Conservation (phyloP, 2,797 vertebrate species). For the Sitta carolinensis region DNA sequence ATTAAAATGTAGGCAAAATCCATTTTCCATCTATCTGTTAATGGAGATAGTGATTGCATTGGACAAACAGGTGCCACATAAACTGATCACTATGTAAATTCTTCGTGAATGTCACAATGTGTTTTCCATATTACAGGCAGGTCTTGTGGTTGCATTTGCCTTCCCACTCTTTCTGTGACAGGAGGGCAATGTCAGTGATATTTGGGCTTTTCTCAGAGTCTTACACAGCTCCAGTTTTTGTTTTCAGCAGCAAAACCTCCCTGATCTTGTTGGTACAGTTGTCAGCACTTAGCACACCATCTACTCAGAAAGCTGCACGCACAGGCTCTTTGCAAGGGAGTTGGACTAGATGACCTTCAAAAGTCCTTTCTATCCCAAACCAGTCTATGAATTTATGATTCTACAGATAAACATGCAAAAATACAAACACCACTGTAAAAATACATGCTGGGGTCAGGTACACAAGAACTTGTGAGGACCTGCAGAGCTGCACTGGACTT, state of each 20-base stretch:
- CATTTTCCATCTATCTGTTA: neutral
- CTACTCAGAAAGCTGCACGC: neutral
- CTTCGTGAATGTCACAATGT: neutral
- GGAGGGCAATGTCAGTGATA: neutral
- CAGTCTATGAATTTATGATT: neutral
- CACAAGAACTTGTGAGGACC: accelerated
- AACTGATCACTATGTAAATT: constrained; percentile 12
- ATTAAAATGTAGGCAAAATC: neutral
- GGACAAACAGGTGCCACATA: neutral
- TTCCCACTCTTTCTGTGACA: neutral
- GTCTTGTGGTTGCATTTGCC: constrained; percentile 28
- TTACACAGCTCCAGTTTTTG: neutral
- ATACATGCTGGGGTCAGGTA: accelerated
- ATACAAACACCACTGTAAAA: neutral
- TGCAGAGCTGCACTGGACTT: neutral
- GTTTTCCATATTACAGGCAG: neutral
- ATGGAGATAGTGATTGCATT: neutral
- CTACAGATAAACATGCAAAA: neutral
- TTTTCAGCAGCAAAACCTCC: neutral
- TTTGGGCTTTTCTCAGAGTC: neutral
- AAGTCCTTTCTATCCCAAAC: neutral
- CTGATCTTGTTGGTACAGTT: neutral
- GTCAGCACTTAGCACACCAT: neutral
- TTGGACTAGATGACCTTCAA: neutral
- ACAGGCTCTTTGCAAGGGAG: accelerated